Percentiles rank a stretch among this genome's conserved stretches.
Evolutionary conservation across 1,140 invertebrate species (phyloP).

Genomic region (Polypedilum vanderplanki): DNA sequence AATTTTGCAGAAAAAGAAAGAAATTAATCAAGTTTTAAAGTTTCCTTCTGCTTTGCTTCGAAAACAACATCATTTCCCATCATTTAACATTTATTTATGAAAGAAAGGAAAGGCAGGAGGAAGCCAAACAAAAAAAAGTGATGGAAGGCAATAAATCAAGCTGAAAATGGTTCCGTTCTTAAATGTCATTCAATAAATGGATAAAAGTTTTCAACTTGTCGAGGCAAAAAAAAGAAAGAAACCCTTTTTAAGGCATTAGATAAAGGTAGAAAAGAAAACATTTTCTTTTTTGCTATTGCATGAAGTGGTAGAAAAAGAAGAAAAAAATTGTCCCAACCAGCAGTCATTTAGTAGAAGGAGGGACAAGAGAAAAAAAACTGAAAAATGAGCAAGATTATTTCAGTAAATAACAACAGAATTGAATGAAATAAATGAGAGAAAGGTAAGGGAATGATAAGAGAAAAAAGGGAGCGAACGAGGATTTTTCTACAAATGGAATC

Average conservation of each 20-base stretch:
- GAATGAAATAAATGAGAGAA: neutral
- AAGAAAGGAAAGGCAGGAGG: neutral
- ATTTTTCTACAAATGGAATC: neutral
- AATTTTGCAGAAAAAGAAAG: slow-evolving; percentile 16
- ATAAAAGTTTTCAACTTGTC: slow-evolving; percentile 26
- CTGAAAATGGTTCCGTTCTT: slow-evolving; percentile 17
- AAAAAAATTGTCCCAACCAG: neutral
- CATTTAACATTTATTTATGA: neutral
- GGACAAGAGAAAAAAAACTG: neutral
- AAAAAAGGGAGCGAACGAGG: neutral
- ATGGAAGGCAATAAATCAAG: slow-evolving; percentile 26
- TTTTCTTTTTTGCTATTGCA: slow-evolving; percentile 5
- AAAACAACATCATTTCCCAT: neutral
- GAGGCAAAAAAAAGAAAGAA: neutral
- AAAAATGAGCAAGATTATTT: slow-evolving; percentile 14
- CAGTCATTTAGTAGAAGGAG: neutral
- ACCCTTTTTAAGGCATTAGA: slow-evolving; percentile 25
- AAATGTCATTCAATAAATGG: slow-evolving; percentile 28
- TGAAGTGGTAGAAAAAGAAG: neutral
- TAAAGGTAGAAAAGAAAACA: neutral
- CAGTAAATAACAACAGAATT: slow-evolving; percentile 12
- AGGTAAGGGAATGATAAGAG: too few species aligned
- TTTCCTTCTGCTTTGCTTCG: neutral
- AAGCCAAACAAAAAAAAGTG: neutral
- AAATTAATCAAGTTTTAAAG: neutral